Evolutionary conservation across 2,113 vertebrate species (phyloP).

Genomic region (Pongo abelii): DNA sequence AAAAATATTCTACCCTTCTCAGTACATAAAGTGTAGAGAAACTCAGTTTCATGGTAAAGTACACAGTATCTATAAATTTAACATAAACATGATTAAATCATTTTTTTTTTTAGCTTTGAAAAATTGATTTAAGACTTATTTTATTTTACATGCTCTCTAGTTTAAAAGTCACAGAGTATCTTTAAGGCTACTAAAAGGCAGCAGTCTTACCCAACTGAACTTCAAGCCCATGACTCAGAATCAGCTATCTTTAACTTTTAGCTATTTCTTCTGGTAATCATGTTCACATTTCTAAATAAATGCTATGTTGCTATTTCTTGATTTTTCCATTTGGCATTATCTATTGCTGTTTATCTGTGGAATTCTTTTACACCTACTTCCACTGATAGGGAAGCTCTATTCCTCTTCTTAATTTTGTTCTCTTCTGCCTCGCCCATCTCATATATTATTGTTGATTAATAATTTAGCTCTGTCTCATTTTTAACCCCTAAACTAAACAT

Average conservation of each 20-base stretch:
- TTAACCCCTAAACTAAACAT: neutral
- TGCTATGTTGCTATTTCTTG: slow-evolving; percentile 1
- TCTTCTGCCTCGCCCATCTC: neutral
- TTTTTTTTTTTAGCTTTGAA: slow-evolving; percentile 16
- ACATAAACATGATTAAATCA: neutral
- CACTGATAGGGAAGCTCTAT: neutral
- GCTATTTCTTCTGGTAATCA: slow-evolving; percentile 1
- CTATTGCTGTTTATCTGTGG: neutral
- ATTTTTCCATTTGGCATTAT: neutral
- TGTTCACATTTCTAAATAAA: slow-evolving; percentile 27
- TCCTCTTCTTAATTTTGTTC: slow-evolving; percentile 1
- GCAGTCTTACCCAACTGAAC: neutral
- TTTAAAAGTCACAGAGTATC: no score
- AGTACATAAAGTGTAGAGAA: neutral
- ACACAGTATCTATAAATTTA: neutral
- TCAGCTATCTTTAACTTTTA: neutral
- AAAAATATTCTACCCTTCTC: neutral
- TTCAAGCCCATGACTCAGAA: neutral
- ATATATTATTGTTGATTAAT: neutral
- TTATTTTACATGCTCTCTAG: neutral
- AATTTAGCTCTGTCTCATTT: slow-evolving; percentile 16
- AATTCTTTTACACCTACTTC: neutral
- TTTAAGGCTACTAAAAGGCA: neutral
- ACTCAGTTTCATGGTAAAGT: neutral
- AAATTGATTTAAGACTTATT: neutral